Base-by-base conservation (phyloP, 2,113 vertebrate species). In the Microtus montanus region DNA sequence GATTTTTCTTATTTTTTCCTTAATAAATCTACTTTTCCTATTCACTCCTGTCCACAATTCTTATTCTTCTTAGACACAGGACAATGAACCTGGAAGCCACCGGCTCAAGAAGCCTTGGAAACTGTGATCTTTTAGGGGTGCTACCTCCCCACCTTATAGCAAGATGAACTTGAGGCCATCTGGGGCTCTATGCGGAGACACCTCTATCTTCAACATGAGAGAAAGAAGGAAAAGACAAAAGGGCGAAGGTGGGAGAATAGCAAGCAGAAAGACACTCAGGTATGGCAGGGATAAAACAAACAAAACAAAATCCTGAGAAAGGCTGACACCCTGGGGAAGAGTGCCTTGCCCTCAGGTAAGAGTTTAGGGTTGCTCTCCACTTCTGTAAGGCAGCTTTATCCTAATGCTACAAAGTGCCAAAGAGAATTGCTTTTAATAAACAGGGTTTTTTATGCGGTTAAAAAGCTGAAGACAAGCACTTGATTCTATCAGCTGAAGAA, bases 401-500 rank as follows among this genome's bases (percentile, higher is more conserved):
- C 63, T 87, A n/a, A 88, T 19, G 75, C 80, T 73, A 38, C 92
- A 44, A 87, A 92, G 87, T 74, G 93, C 90, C 93, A 64, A 78
- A 77, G 90, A 94, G 92, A 93, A 73, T 6, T 71, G 52, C 58
- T 93, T 95, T 93, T 61, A 87, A 94, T 84, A 89, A 94, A 83
- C 88, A 66, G 71, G 24, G 68, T 28, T 96, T 96, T 96, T 82
- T 7, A 64, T 30, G 88, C 44, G 90, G 52, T 94, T 84, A 85
- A 61, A 92, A 91, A 58, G 66, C 70, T 66, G 77, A 79, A 77
- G 87, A 49, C 11, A 14, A 91, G 87, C 79, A 87, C 94, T 94
- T 87, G 95, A 89, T 87, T 90, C 94, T 95, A 91, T 92, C 86
- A 88, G 90, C 85, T 22, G 12, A 88, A 95, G 95, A 14, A 74